Base-by-base conservation (phyloP, 2,888 invertebrate genomes). In the Himalopsyche tibetana region DNA sequence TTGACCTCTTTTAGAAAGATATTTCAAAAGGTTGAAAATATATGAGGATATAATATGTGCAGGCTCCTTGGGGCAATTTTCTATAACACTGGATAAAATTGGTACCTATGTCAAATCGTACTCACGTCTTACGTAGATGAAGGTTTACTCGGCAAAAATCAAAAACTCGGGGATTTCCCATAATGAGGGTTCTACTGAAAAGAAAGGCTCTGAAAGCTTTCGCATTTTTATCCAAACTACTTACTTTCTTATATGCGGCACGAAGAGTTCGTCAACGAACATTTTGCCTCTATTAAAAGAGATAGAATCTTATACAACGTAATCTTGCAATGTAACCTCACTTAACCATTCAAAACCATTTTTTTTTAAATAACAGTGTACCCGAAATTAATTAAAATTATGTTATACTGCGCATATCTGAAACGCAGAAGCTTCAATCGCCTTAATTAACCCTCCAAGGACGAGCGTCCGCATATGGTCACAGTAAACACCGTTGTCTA, bases 91-190 rank as follows among this genome's bases (percentile, higher is more conserved):
- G 63, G 63, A 63, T 63, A 63, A 19, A 63, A 63, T 63, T 28
- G 63, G 63, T 63, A 63, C 63, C 63, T 63, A 19, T 63, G 63
- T 63, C 63, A 28, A 63, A 63, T 63, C 63, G 63, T 28, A 63
- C 19, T 63, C 63, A 63, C 63, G 63, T 63, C 63, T 63, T 28
- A 28, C 63, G 9, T 63, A 15, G 19, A 63, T 63, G 63, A 63
- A 63, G 63, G 63, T 63, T 63, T 63, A 63, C 63, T 63, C 63
- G 63, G 11, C 63, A 63, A 63, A 63, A 63, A 63, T 63, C 63
- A 63, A 63, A 63, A 63, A 63, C 63, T 63, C 63, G 63, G 63
- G 63, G 63, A 63, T 63, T 63, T 63, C 63, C 63, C 63, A 63
- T 63, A 63, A 63, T 63, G 63, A 63, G 63, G 63, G 63, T 63